phyloP scores from a whole-genome alignment of 2,888 invertebrate genomes.

The Pachycephus smyrnensis region DNA sequence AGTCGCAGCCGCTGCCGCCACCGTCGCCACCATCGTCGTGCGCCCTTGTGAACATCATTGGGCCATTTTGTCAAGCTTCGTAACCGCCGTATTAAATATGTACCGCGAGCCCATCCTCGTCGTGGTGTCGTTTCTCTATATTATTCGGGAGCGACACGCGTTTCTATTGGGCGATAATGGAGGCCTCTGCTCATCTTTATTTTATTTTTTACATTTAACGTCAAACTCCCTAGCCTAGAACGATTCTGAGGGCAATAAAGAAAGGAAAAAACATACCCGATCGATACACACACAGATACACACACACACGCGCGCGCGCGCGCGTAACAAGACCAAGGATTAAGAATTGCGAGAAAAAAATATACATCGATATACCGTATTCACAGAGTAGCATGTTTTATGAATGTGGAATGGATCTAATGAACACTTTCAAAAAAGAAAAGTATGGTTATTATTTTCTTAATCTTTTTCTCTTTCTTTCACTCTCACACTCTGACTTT shows the following conservation, averaged over 20 bases:
- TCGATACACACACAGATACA: not conserved
- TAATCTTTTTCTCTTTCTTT: not conserved
- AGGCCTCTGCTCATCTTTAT: not conserved
- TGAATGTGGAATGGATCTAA: not conserved
- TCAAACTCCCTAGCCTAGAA: not conserved
- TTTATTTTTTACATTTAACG: not conserved
- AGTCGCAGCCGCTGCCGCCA: slow-evolving; percentile 25
- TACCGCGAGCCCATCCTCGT: slow-evolving; percentile 2
- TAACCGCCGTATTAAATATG: not conserved
- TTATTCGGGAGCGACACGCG: not conserved
- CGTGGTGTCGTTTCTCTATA: not conserved
- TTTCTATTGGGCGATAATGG: not conserved
- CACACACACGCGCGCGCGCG: not conserved
- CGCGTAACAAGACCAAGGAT: not conserved
- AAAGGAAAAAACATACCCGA: not conserved
- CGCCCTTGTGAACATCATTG: slow-evolving; percentile 4
- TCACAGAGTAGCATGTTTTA: not conserved
- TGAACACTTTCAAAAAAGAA: not conserved
- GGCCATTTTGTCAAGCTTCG: not conserved
- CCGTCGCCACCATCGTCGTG: slow-evolving; percentile 17
- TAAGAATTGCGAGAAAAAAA: not conserved
- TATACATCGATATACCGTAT: not conserved
- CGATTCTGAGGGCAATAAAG: not conserved
- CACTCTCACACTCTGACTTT: not conserved
- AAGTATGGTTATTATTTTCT: not conserved